phyloP scores from a whole-genome alignment of 2,797 vertebrate genomes.

The Sciurus vulgaris region DNA sequence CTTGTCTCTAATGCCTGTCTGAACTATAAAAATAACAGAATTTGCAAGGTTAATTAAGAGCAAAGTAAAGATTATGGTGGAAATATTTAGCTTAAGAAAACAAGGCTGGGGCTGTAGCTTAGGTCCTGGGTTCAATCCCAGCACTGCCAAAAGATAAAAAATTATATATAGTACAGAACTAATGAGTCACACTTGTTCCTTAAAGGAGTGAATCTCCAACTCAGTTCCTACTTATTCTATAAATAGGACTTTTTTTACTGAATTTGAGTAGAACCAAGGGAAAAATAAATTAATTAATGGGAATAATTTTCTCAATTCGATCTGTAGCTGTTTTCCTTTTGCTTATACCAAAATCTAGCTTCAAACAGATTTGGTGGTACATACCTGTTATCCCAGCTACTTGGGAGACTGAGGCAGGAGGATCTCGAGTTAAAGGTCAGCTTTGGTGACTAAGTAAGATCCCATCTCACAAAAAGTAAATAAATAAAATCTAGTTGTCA shows the following conservation, averaged over 20 bases:
- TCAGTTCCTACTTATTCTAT: background rate
- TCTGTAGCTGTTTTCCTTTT: background rate
- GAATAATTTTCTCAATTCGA: background rate
- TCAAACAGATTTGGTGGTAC: background rate
- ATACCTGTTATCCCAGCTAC: background rate
- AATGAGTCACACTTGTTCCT: background rate
- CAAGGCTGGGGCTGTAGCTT: background rate
- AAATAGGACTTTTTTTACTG: background rate
- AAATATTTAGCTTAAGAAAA: conserved; percentile 19
- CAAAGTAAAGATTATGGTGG: background rate
- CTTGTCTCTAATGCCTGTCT: background rate
- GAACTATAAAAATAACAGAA: background rate
- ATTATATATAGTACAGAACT: background rate
- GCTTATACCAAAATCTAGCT: background rate
- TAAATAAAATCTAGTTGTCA: background rate
- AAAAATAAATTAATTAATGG: background rate
- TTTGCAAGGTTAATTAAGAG: background rate
- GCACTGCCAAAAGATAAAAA: no score
- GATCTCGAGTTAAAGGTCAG: background rate
- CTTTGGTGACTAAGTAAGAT: background rate
- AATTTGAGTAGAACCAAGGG: background rate
- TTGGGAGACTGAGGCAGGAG: background rate
- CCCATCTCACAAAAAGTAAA: background rate
- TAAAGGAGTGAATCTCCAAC: background rate
- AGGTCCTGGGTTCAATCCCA: background rate